These are phyloP conservation scores for Brachionichthys hirsutus DNA, from an alignment of 2,113 vertebrate genomes.

Conservation along the genomic window DNA sequence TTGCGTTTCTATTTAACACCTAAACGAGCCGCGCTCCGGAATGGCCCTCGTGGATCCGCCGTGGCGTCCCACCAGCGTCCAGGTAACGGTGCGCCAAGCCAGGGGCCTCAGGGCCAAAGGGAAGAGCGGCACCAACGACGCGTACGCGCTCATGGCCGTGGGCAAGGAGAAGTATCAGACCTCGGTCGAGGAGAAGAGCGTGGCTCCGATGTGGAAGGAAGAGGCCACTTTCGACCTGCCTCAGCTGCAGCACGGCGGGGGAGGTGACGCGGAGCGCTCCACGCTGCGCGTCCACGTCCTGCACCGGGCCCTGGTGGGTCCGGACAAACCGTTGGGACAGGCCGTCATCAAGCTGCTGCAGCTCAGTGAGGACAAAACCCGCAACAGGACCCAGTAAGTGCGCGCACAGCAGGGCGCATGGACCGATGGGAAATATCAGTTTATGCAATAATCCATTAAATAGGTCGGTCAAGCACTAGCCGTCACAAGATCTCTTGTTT, in stretches of 20 bases:
- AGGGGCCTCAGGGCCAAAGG: conserved; percentile 84
- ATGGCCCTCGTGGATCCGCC: conserved; percentile 79
- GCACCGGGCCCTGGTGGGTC: conserved; percentile 88
- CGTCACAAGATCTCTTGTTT: no score
- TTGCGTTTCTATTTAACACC: no score
- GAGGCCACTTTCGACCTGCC: conserved; percentile 92
- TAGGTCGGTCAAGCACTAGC: no score
- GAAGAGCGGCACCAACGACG: conserved; percentile 89
- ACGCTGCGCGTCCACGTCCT: conserved; percentile 85
- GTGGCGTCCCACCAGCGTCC: conserved; percentile 89
- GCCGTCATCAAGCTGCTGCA: conserved; percentile 83
- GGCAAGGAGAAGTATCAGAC: conserved; percentile 90
- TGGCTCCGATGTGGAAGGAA: conserved; percentile 86
- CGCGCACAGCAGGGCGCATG: not conserved
- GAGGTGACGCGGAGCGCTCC: conserved; percentile 43
- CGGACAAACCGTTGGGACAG: conserved; percentile 90
- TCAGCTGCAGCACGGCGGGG: conserved; percentile 48
- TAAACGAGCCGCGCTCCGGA: no score
- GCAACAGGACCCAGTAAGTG: conserved; percentile 83
- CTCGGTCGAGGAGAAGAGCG: conserved; percentile 87
- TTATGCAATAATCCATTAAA: no score
- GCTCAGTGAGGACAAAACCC: conserved; percentile 75
- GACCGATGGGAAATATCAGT: not conserved
- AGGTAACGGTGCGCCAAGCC: conserved; percentile 90
- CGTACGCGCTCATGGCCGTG: conserved; percentile 90